Conservation (phyloP, 2,888 invertebrate species). For the Dione vanillae region DNA sequence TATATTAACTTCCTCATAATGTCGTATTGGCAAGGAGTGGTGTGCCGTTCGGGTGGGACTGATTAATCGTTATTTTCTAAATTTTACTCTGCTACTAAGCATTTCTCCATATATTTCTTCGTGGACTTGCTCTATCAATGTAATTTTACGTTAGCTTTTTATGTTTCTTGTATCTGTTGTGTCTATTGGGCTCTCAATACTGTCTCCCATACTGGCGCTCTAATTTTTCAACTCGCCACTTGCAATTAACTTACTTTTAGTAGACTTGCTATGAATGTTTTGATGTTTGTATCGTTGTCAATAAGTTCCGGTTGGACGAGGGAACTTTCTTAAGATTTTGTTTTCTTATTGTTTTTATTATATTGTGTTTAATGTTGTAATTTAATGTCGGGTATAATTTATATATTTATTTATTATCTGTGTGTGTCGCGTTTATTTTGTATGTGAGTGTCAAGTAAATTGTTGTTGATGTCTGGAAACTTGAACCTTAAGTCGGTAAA, state of each 20-base stretch:
- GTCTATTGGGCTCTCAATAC: conserved; percentile 66
- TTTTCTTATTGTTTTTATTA: conserved; percentile 19
- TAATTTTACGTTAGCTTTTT: conserved; percentile 71
- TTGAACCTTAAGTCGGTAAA: conserved; percentile 45
- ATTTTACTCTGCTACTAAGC: conserved; percentile 66
- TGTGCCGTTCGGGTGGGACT: conserved; percentile 65
- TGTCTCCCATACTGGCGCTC: conserved; percentile 58
- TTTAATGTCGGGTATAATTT: conserved; percentile 13
- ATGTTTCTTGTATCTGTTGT: conserved; percentile 71
- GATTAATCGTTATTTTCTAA: conserved; percentile 60
- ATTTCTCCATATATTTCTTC: conserved; percentile 64
- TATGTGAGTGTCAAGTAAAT: conserved; percentile 26
- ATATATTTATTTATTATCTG: conserved; percentile 12
- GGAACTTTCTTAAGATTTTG: conserved; percentile 54
- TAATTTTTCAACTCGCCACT: conserved; percentile 56
- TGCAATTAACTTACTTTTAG: conserved; percentile 59
- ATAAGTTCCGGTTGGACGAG: conserved; percentile 62
- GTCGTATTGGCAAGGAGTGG: conserved; percentile 52
- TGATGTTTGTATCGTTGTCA: conserved; percentile 62
- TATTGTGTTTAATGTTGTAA: conserved; percentile 13
- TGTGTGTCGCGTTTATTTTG: conserved; percentile 1
- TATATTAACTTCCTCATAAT: conserved; percentile 16
- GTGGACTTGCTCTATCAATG: conserved; percentile 66
- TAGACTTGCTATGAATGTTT: conserved; percentile 67
- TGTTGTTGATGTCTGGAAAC: conserved; percentile 38